A percentile compares a stretch with the other conserved stretches of the same genome.
Evolutionary conservation across 2,113 vertebrate genomes (phyloP).

Genomic region (Trichechus manatus): DNA sequence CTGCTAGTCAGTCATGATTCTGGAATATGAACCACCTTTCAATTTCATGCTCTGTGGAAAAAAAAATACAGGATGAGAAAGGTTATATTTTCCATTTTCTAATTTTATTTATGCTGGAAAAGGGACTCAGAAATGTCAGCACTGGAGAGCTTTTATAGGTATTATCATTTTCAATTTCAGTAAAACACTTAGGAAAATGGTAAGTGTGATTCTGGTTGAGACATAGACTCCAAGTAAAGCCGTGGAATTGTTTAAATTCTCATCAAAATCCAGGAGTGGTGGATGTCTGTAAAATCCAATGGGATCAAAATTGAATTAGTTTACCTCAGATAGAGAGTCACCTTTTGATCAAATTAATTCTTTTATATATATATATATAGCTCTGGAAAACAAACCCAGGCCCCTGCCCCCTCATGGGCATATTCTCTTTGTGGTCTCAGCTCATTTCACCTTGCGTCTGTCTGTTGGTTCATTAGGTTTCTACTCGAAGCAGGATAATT

Average conservation of each 20-base stretch:
- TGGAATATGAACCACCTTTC: constrained; percentile 51
- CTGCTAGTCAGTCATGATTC: constrained; percentile 46
- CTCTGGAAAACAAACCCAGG: neutral
- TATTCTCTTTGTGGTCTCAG: constrained; percentile 54
- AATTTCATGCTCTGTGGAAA: neutral
- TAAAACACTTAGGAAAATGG: constrained; percentile 74
- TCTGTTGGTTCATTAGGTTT: constrained; percentile 57
- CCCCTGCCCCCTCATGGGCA: neutral
- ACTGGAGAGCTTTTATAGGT: constrained; percentile 62
- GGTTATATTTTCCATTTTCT: constrained; percentile 80
- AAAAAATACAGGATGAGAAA: constrained; percentile 58
- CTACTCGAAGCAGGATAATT: constrained; percentile 56
- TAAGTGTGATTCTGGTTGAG: constrained; percentile 56
- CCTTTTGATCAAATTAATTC: constrained; percentile 47
- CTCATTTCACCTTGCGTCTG: constrained; percentile 59
- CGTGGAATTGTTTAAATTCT: constrained; percentile 55
- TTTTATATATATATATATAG: neutral
- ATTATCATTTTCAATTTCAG: constrained; percentile 80
- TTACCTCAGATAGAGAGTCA: constrained; percentile 32
- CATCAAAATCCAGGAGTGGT: constrained; percentile 30
- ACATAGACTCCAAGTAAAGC: constrained; percentile 46
- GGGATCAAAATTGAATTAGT: constrained; percentile 54
- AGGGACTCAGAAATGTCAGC: constrained; percentile 76
- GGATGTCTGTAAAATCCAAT: constrained; percentile 12
- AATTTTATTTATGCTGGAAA: constrained; percentile 78